Conservation (phyloP, 2,888 invertebrate species). For the Neoscelio sp. region DNA sequence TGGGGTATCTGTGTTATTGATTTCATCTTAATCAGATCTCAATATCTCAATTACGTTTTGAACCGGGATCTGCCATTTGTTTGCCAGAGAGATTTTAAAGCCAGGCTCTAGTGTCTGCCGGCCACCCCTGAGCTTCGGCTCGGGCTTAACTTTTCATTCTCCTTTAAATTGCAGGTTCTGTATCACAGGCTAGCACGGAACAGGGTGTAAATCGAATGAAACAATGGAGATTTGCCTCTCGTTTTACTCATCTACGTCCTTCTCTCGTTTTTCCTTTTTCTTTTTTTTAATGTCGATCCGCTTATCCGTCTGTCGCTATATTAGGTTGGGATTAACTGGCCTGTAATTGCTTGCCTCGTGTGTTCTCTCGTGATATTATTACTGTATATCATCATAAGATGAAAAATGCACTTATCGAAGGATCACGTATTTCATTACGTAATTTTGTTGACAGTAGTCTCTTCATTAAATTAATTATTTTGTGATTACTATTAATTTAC, state of each 20-base stretch:
- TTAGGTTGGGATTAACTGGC: constrained; percentile 72
- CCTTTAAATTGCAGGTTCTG: constrained; percentile 82
- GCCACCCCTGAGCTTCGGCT: constrained; percentile 80
- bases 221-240: constrained; percentile 76
- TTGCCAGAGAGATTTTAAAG: constrained; percentile 82
- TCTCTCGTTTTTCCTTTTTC: constrained; percentile 51
- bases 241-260: constrained; percentile 65
- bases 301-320: constrained; percentile 73
- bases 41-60: constrained; percentile 83
- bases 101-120: constrained; percentile 79
- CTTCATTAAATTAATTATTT: constrained; percentile 38
- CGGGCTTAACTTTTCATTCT: constrained; percentile 83
- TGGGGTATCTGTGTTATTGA: constrained; percentile 78
- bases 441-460: constrained; percentile 1
- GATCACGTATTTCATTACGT: constrained; percentile 43
- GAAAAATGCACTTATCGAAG: constrained; percentile 21
- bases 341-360: constrained; percentile 70
- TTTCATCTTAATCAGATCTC: constrained; percentile 83
- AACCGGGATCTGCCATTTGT: constrained; percentile 80
- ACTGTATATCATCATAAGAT: constrained; percentile 27
- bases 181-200: constrained; percentile 74
- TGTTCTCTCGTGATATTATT: constrained; percentile 39
- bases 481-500: constrained; percentile 6
- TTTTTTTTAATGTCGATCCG: constrained; percentile 65
- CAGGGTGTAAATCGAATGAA: constrained; percentile 81